These are phyloP conservation scores for Mus pahari DNA, from an alignment of 2,113 vertebrate species.

Conservation along the genomic window DNA sequence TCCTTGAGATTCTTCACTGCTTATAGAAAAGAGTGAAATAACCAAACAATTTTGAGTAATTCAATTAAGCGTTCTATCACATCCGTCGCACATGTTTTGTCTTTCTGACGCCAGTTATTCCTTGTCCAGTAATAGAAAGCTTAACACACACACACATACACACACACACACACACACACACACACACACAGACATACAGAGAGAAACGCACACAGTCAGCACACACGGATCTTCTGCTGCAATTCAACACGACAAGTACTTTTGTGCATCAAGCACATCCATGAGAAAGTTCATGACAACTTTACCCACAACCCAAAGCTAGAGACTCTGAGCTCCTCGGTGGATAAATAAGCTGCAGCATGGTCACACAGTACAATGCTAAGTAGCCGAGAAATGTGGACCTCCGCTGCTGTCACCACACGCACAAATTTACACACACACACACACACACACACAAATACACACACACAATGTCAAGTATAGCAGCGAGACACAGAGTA, in stretches of 20 bases:
- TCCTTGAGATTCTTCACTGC: not conserved
- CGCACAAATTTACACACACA: not conserved
- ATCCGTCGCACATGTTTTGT: not conserved
- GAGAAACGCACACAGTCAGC: not conserved
- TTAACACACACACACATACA: not conserved
- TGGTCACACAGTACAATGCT: not conserved
- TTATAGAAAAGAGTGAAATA: not conserved
- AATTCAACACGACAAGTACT: not conserved
- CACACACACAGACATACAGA: not conserved
- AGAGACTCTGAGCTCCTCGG: not conserved
- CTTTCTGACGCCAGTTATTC: not conserved
- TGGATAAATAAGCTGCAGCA: not conserved
- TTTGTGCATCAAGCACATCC: not conserved
- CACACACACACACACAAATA: not conserved
- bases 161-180: not conserved
- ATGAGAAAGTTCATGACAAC: not conserved
- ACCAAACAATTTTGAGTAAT: slow-evolving; percentile 36
- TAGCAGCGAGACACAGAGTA: not conserved
- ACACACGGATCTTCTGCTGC: not conserved
- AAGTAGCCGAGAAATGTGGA: not conserved
- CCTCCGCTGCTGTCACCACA: not conserved
- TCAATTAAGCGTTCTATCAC: slow-evolving; percentile 34
- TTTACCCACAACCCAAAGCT: not conserved
- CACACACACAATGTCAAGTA: not conserved
- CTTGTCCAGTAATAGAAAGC: slow-evolving; percentile 32